phyloP scores from a whole-genome alignment of 2,113 vertebrate genomes.

The Lasiurus borealis region DNA sequence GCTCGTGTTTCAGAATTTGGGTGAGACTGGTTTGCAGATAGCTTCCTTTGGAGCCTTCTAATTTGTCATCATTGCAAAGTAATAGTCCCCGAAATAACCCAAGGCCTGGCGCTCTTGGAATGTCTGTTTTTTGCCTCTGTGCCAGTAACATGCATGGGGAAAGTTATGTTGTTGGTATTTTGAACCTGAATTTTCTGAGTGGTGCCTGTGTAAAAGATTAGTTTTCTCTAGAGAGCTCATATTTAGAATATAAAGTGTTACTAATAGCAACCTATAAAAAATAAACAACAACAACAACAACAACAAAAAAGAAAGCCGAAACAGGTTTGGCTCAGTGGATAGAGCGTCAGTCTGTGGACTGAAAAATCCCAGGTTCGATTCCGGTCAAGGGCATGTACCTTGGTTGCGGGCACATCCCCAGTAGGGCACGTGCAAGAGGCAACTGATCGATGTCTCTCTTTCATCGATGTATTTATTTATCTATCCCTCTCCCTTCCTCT shows the following conservation, averaged over 20 bases:
- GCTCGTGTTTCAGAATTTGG: neutral
- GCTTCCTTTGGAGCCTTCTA: neutral
- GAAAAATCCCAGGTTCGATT: no score
- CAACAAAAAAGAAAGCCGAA: no score
- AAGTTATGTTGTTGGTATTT: neutral
- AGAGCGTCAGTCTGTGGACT: no score
- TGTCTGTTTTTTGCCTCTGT: neutral
- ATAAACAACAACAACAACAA: no score
- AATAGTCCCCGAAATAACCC: neutral
- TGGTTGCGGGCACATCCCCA: no score
- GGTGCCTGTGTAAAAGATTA: neutral
- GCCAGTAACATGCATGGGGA: neutral
- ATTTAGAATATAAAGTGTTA: neutral
- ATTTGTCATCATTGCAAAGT: neutral
- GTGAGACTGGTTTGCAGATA: neutral
- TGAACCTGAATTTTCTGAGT: neutral
- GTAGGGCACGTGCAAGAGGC: no score
- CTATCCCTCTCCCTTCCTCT: no score
- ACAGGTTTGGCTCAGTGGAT: no score
- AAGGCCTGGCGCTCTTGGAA: neutral
- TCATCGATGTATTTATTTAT: no score
- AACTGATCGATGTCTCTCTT: no score
- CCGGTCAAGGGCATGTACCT: no score
- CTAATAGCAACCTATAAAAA: neutral
- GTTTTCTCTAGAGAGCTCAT: neutral